phyloP scores from a whole-genome alignment of 2,113 vertebrate species.

The Vulpes vulpes region DNA sequence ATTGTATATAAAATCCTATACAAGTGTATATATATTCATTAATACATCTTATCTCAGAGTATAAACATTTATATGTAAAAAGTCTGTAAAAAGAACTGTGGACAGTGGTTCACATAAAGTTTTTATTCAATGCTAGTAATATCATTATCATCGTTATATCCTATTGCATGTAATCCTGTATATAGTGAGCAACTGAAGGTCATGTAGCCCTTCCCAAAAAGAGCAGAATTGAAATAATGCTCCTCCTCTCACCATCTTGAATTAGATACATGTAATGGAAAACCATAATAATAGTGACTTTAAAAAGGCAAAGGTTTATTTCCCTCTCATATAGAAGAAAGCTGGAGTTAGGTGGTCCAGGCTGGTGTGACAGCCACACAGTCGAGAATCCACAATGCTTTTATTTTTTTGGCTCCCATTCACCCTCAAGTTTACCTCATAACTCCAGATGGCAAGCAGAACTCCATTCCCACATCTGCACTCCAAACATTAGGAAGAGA shows the following conservation, averaged over 20 bases:
- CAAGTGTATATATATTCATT: neutral
- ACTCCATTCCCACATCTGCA: constrained; percentile 41
- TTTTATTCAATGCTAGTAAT: neutral
- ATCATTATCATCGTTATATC: neutral
- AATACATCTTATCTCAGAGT: neutral
- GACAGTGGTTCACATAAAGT: neutral
- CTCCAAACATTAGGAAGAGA: constrained; percentile 25
- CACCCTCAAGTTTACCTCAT: constrained; percentile 13
- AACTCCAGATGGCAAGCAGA: constrained; percentile 35
- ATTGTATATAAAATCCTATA: neutral
- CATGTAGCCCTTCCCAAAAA: neutral
- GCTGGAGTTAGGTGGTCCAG: neutral
- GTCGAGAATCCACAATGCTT: neutral
- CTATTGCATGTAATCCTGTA: neutral
- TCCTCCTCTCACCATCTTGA: neutral
- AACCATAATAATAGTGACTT: neutral
- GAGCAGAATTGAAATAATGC: neutral
- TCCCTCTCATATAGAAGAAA: neutral
- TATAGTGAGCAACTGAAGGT: neutral
- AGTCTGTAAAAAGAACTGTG: neutral
- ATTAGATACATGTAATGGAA: neutral
- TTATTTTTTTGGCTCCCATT: neutral
- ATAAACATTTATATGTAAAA: neutral
- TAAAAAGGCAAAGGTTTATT: neutral
- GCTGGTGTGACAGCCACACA: neutral